Evolutionary conservation across 1,140 invertebrate species (phyloP), one percentile per base, ranked within the genome.

Genomic region (Calephelis virginiensis): DNA sequence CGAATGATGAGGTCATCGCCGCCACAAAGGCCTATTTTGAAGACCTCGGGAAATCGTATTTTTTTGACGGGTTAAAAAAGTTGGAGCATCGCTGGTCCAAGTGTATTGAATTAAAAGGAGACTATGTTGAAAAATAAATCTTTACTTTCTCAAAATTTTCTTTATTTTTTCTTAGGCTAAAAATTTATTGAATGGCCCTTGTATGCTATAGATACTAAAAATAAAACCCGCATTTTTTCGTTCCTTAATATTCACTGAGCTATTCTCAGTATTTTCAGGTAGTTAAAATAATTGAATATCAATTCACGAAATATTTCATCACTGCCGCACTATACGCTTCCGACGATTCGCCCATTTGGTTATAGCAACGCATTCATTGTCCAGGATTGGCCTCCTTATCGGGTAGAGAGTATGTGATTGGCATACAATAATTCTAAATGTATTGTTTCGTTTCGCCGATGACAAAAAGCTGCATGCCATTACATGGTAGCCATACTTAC

Each of bases 321-420:
- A 63, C 60, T 53, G 49, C 13, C 63, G 17, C 61, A 72, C 43
- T 67, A 9, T 5, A 37, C 13, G 59, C 53, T 66, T 66, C 56
- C 61, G 43, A 47, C 47, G 43, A 53, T 37, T 64, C n/a, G 64
- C 53, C 38, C 37, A 46, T 66, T 47, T 48, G 43, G 63, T 38
- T 63, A 53, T 17, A 53, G 14, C 17, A 14, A 4, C 4, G 46
- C 60, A 61, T 59, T 47, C 49, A 63, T 65, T 72, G 70, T 75
- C 68, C 77, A 72, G 71, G 74, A 78, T 63, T 68, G 68, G 67
- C 49, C 63, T 38, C 79, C 75, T 66, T 79, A 81, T 70, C 46
- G 50, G 79, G 65, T 37, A 43, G 67, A 61, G 14, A 43, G 56
- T 70, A 69, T 75, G 77, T 75, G 77, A 74, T 46, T 49, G 46